Percentiles rank a stretch among this genome's conserved stretches.
Evolutionary conservation across 2,888 invertebrate species (phyloP).

Genomic region (Scaptomyza parva): DNA sequence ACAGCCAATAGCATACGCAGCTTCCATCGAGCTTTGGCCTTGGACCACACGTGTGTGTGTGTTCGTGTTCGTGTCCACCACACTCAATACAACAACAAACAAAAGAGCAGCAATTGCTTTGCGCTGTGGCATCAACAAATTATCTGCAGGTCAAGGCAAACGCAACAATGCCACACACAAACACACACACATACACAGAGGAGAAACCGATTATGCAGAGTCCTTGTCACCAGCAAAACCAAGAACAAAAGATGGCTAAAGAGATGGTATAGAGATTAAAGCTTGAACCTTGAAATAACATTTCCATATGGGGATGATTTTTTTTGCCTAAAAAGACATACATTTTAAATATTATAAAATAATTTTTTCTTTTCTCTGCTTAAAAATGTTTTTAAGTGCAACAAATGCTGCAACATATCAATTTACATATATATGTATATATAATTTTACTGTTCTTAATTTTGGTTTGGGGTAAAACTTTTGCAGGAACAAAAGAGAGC

Average conservation of each 20-base stretch:
- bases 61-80: too few species aligned
- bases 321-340: too few species aligned
- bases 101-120: background rate
- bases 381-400: constrained; percentile 15
- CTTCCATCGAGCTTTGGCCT: constrained; percentile 61
- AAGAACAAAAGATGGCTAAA: background rate
- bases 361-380: too few species aligned
- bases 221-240: constrained; percentile 27
- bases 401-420: constrained; percentile 16
- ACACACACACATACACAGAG: too few species aligned
- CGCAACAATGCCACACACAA: constrained; percentile 26
- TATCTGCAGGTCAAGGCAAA: constrained; percentile 55
- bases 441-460: background rate
- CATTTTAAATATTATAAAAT: too few species aligned
- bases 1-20: constrained; percentile 48
- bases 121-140: constrained; percentile 8
- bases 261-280: background rate
- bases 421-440: background rate
- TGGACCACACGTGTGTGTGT: constrained; percentile 26
- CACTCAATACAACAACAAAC: constrained; percentile 6
- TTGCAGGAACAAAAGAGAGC: constrained; percentile 41
- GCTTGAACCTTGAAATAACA: too few species aligned
- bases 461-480: too few species aligned
- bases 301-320: too few species aligned
- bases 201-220: constrained; percentile 9